phyloP scores from a whole-genome alignment of 2,888 invertebrate genomes.

The Erebia aethiops region DNA sequence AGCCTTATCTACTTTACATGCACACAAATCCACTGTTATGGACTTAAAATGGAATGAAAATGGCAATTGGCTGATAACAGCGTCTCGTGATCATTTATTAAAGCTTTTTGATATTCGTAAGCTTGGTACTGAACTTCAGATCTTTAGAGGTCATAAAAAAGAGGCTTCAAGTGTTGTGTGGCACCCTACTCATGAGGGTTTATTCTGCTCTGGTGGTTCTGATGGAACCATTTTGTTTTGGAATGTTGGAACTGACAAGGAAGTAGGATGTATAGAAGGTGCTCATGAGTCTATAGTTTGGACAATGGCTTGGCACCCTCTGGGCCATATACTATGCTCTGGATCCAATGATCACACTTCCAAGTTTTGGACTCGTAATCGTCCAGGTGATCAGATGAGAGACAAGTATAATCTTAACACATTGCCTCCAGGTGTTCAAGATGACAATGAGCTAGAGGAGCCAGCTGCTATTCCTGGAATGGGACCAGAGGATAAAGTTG shows the following conservation, averaged over 20 bases:
- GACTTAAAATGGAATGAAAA: constrained; percentile 99
- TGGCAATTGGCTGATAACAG: constrained; percentile 99
- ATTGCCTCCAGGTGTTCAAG: constrained; percentile 89
- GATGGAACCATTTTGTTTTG: constrained; percentile 99
- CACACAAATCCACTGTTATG: constrained; percentile 99
- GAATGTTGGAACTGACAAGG: constrained; percentile 99
- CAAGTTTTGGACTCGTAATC: constrained; percentile 99
- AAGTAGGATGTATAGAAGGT: constrained; percentile 98
- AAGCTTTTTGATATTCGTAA: constrained; percentile 99
- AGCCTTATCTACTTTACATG: constrained; percentile 97
- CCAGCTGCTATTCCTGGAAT: constrained; percentile 95
- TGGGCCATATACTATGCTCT: constrained; percentile 98
- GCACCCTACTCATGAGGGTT: constrained; percentile 98
- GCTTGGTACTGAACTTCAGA: constrained; percentile 96
- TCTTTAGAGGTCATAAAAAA: constrained; percentile 99
- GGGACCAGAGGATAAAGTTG: constrained; percentile 98
- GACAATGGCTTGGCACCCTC: constrained; percentile 99
- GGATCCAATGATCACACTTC: constrained; percentile 99
- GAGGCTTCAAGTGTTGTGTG: constrained; percentile 98
- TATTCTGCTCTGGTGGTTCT: constrained; percentile 99
- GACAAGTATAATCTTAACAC: constrained; percentile 98
- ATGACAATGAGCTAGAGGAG: constrained; percentile 85
- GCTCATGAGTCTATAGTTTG: constrained; percentile 99
- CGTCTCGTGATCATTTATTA: constrained; percentile 97
- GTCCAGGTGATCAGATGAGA: constrained; percentile 98